Evolutionary conservation across 2,888 invertebrate genomes (phyloP).

Genomic region (Cheilosia variabilis): DNA sequence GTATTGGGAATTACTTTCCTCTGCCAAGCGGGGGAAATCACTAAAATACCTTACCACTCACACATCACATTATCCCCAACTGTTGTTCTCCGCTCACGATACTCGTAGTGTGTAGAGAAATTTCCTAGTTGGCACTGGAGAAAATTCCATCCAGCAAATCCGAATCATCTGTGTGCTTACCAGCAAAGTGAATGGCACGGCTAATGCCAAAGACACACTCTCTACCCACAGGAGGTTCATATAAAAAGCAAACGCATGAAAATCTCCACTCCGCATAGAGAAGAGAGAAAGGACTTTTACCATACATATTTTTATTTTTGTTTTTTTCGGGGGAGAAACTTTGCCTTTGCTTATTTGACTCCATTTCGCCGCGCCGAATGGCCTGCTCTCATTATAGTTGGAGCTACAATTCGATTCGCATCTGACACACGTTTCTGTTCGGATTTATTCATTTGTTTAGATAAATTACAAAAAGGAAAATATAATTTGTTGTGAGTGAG

Average conservation of each 20-base stretch:
- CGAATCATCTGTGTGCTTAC: constrained; percentile 34
- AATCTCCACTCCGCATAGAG: constrained; percentile 67
- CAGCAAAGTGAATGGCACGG: constrained; percentile 42
- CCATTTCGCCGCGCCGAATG: constrained; percentile 70
- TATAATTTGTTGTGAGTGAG: constrained; percentile 15
- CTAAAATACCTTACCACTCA: constrained; percentile 6
- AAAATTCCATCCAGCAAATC: constrained; percentile 23
- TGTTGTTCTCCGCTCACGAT: constrained; percentile 8
- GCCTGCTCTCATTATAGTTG: constrained; percentile 73
- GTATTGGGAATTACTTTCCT: not conserved
- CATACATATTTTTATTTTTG: constrained; percentile 16
- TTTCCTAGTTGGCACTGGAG: constrained; percentile 42
- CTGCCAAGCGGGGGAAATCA: not conserved
- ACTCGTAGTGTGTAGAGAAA: constrained; percentile 40
- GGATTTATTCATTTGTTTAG: constrained; percentile 38
- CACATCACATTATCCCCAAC: constrained; percentile 10
- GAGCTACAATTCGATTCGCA: constrained; percentile 75
- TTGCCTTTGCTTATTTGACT: constrained; percentile 61
- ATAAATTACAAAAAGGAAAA: constrained; percentile 12
- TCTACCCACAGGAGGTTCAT: constrained; percentile 11
- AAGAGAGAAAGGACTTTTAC: constrained; percentile 65
- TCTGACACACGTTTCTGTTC: constrained; percentile 58
- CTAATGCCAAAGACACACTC: constrained; percentile 3
- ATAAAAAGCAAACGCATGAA: constrained; percentile 59
- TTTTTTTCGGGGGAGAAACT: constrained; percentile 40